Conservation (phyloP, 1,140 invertebrate genomes). For the Trialeurodes vaporariorum region DNA sequence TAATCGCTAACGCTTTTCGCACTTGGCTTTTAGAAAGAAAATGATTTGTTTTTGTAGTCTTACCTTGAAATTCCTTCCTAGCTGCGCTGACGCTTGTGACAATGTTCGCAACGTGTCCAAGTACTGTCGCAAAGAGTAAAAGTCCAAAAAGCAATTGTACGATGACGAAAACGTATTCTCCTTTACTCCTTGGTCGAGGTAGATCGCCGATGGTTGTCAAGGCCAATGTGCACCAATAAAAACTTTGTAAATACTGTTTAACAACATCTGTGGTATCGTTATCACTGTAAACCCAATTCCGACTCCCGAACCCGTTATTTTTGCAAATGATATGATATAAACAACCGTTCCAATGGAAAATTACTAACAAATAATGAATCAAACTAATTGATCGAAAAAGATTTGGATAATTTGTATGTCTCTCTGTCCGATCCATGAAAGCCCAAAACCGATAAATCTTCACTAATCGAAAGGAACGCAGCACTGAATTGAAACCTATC, state of each 20-base stretch:
- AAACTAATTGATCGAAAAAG: constrained; percentile 83
- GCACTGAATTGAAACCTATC: constrained; percentile 94
- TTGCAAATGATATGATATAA: constrained; percentile 92
- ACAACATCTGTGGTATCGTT: constrained; percentile 73
- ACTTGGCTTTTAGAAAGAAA: too few species aligned
- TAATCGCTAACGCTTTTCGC: too few species aligned
- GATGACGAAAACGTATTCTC: constrained; percentile 84
- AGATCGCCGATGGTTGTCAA: constrained; percentile 79
- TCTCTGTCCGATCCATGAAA: constrained; percentile 94
- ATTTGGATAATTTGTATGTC: constrained; percentile 98
- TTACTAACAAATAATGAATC: constrained; percentile 92
- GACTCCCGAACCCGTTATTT: constrained; percentile 83
- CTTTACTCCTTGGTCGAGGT: constrained; percentile 69
- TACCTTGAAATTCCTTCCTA: constrained; percentile 91
- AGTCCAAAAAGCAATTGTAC: constrained; percentile 79
- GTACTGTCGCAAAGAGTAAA: constrained; percentile 79
- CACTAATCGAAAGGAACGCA: constrained; percentile 90
- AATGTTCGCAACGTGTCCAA: constrained; percentile 90
- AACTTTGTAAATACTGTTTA: constrained; percentile 91
- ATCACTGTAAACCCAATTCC: constrained; percentile 80
- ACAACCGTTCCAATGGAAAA: constrained; percentile 99
- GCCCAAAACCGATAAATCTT: constrained; percentile 97
- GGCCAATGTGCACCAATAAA: constrained; percentile 95
- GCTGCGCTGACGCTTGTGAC: constrained; percentile 89
- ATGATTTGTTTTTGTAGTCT: constrained; percentile 27